Evolutionary conservation across 2,888 invertebrate genomes (phyloP).

Genomic region (Ctena decussata): DNA sequence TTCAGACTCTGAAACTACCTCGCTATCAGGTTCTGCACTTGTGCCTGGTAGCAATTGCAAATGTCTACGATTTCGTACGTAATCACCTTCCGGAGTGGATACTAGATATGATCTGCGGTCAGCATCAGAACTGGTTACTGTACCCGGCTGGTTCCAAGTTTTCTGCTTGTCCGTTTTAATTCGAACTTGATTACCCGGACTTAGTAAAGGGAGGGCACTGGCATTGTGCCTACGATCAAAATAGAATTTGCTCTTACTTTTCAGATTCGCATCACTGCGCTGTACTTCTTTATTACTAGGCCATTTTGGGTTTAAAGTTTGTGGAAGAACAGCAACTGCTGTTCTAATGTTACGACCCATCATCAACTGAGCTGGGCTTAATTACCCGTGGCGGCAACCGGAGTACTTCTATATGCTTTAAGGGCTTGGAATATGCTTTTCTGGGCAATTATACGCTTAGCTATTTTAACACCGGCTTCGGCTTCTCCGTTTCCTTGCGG

Average conservation of each 20-base stretch:
- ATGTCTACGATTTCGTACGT: neutral
- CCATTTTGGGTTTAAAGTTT: conserved; percentile 30
- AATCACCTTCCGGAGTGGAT: neutral
- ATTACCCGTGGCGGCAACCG: conserved; percentile 18
- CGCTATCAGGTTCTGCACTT: neutral
- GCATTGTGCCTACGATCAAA: neutral
- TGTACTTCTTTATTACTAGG: conserved; percentile 7
- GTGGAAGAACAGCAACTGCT: conserved; percentile 16
- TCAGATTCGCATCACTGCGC: neutral
- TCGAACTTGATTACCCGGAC: neutral
- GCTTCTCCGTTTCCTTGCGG: too few relatives aligned
- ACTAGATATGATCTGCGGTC: neutral
- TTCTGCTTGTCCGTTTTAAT: neutral
- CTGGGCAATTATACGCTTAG: too few relatives aligned
- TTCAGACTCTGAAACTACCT: neutral
- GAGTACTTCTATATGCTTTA: conserved; percentile 41
- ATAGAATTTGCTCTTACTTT: neutral
- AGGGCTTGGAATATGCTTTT: too few relatives aligned
- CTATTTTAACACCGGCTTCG: too few relatives aligned
- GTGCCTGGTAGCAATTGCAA: neutral
- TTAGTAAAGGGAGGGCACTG: neutral
- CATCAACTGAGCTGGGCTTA: conserved; percentile 39
- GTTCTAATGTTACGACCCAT: conserved; percentile 41
- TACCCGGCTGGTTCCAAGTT: neutral
- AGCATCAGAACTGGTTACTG: neutral